phyloP scores from a whole-genome alignment of 2,113 vertebrate genomes.

The Anser brachyrhynchus region DNA sequence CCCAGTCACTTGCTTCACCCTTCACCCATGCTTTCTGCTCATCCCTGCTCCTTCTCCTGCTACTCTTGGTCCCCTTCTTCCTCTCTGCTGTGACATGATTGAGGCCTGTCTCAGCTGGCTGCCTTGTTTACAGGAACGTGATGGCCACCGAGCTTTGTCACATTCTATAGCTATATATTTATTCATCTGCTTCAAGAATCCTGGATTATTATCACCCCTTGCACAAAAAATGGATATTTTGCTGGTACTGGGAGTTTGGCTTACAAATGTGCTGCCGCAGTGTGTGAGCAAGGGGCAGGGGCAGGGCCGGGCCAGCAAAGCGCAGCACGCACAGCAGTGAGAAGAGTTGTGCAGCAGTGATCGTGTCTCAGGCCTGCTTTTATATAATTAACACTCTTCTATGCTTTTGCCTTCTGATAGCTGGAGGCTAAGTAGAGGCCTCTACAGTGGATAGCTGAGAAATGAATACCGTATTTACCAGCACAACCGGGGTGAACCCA shows the following conservation, averaged over 20 bases:
- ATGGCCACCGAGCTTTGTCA: neutral
- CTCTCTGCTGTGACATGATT: neutral
- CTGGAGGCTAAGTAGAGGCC: neutral
- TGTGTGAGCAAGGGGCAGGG: neutral
- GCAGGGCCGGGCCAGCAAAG: neutral
- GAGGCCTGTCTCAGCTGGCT: neutral
- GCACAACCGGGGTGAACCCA: neutral
- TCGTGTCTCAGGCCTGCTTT: neutral
- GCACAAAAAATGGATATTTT: neutral
- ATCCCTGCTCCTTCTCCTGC: neutral
- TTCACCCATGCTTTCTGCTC: neutral
- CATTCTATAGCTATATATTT: neutral
- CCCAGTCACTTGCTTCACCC: fast-evolving
- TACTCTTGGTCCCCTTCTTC: neutral
- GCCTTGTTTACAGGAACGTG: neutral
- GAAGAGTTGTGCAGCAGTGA: neutral
- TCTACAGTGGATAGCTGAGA: neutral
- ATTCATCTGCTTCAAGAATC: neutral
- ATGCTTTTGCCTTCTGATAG: neutral
- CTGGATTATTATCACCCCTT: neutral
- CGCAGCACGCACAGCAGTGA: neutral
- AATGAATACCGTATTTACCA: neutral
- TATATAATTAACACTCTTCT: neutral
- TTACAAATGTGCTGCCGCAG: neutral
- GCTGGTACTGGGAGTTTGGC: neutral